Conservation (phyloP, 2,113 vertebrate genomes). For the Psittacara wagleri region DNA sequence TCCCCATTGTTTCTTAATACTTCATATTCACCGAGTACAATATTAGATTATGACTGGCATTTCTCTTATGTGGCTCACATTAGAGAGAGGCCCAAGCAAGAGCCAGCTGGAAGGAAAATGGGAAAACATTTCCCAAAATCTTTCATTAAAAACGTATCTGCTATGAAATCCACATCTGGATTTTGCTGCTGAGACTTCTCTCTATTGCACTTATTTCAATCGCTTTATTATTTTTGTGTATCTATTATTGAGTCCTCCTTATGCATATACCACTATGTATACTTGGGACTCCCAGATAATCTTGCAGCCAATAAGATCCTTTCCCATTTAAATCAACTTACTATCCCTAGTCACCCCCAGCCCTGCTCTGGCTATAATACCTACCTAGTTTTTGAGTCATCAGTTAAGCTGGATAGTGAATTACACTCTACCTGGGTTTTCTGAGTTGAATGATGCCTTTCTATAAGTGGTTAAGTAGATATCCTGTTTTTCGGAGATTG, state of each 20-base stretch:
- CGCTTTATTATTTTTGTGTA: constrained; percentile 37
- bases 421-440: not conserved
- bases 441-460: not conserved
- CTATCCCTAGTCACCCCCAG: not conserved
- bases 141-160: constrained; percentile 53
- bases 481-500: not conserved
- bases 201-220: not conserved
- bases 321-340: not conserved
- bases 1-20: constrained; percentile 36
- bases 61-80: constrained; percentile 55
- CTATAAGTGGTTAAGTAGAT: not conserved
- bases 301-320: not conserved
- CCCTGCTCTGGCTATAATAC: not conserved
- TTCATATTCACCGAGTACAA: constrained; percentile 23
- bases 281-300: not conserved
- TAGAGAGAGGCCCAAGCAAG: not conserved
- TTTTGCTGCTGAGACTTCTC: constrained; percentile 29
- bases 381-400: not conserved
- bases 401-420: not conserved
- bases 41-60: constrained; percentile 62
- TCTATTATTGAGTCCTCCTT: not conserved
- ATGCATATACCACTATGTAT: not conserved
- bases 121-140: constrained; percentile 35
- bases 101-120: constrained; percentile 54
- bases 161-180: constrained; percentile 58